Evolutionary conservation across 2,888 invertebrate species (phyloP).

Genomic region (Drosophila prostipennis): DNA sequence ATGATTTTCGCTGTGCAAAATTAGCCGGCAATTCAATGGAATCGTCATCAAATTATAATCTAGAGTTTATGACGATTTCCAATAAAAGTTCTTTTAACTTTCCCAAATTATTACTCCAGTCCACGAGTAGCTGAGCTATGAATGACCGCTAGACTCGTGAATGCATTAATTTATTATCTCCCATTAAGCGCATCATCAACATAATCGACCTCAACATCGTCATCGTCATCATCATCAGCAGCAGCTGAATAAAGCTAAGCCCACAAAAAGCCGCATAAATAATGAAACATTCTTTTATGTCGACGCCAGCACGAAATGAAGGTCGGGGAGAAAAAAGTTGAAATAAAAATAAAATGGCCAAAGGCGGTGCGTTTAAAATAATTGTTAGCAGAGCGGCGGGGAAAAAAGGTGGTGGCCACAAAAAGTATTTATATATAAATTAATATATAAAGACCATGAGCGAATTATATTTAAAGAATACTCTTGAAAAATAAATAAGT

Average conservation of each 20-base stretch:
- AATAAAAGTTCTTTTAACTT: neutral
- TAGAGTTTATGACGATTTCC: neutral
- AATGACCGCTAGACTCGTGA: conserved; percentile 3
- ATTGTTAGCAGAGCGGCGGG: conserved; percentile 26
- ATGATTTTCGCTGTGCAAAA: conserved; percentile 33
- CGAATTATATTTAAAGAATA: neutral
- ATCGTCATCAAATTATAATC: neutral
- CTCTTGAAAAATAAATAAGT: neutral
- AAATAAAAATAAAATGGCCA: conserved; percentile 52
- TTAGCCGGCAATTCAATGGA: conserved; percentile 26
- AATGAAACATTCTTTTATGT: conserved; percentile 46
- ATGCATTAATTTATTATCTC: conserved; percentile 44
- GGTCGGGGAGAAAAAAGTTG: conserved; percentile 30
- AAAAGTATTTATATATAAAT: conserved; percentile 20
- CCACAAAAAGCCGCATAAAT: conserved; percentile 55
- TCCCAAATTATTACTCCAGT: neutral
- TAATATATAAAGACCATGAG: conserved; percentile 14
- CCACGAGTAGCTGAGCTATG: neutral
- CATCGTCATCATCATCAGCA: conserved; percentile 19
- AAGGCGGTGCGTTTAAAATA: conserved; percentile 44
- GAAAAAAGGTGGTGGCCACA: conserved; percentile 2
- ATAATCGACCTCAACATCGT: conserved; percentile 24
- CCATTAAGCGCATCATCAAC: conserved; percentile 46
- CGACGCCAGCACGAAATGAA: conserved; percentile 26
- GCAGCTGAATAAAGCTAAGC: conserved; percentile 24